Percentiles rank a stretch among this genome's conserved stretches.
These are phyloP conservation scores for Tinamus guttatus DNA, from an alignment of 2,113 vertebrate species.

Conservation along the genomic window DNA sequence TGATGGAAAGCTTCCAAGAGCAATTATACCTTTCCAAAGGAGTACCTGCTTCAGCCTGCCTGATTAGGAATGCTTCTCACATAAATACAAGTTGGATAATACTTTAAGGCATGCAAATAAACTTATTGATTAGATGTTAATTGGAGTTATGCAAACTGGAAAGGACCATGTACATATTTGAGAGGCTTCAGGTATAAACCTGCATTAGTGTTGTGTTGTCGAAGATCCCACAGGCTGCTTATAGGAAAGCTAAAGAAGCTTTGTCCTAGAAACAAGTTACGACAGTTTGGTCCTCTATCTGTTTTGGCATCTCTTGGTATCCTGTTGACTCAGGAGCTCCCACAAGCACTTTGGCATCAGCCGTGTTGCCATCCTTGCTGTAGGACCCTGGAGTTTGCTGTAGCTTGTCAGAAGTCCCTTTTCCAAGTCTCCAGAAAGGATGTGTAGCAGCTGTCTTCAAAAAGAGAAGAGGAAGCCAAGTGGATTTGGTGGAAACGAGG, in stretches of 20 bases:
- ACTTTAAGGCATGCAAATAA: slow-evolving; percentile 45
- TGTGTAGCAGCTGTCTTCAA: neutral
- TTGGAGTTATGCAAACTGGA: slow-evolving; percentile 21
- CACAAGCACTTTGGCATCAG: neutral
- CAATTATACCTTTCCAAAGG: slow-evolving; percentile 50
- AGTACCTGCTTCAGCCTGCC: slow-evolving; percentile 37
- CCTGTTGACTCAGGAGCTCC: neutral
- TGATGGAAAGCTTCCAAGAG: slow-evolving; percentile 69
- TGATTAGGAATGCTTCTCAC: neutral
- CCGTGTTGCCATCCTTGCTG: neutral
- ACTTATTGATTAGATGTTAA: slow-evolving; percentile 63
- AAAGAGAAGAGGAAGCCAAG: neutral
- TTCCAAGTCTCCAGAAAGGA: neutral
- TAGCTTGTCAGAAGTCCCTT: neutral
- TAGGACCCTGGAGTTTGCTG: neutral
- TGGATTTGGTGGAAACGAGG: neutral
- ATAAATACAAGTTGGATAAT: slow-evolving; percentile 38
- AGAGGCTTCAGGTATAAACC: neutral
- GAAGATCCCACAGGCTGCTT: neutral
- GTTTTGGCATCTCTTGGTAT: neutral
- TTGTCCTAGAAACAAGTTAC: neutral
- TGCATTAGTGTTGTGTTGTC: neutral
- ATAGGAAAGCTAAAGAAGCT: neutral
- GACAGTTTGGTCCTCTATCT: neutral
- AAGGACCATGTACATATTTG: neutral